A percentile compares a stretch with the other conserved stretches of the same genome.
phyloP scores from a whole-genome alignment of 2,113 vertebrate genomes.

The Bufo gargarizans region DNA sequence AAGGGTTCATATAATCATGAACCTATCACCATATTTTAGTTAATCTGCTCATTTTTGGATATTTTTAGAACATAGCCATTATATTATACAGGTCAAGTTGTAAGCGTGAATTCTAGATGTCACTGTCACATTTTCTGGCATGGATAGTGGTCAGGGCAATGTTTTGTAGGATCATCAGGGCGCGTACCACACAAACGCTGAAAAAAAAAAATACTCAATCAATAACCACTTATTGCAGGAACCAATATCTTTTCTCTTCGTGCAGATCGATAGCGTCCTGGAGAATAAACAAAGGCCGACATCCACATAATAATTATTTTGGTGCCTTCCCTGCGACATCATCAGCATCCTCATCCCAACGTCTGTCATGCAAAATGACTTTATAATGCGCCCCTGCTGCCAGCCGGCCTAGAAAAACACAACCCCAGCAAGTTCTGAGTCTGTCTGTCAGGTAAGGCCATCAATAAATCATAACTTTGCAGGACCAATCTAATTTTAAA shows the following conservation, averaged over 20 bases:
- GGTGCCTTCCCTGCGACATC: background rate
- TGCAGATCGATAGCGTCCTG: constrained; percentile 7
- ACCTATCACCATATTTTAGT: too few relatives aligned
- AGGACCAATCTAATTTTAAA: background rate
- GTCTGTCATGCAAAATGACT: constrained; percentile 15
- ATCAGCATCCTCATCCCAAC: background rate
- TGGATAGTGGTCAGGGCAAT: background rate
- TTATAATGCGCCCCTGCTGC: constrained; percentile 13
- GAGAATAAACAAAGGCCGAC: constrained; percentile 41
- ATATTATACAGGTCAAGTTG: background rate
- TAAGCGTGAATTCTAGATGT: background rate
- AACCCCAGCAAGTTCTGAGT: background rate
- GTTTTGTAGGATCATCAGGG: constrained; percentile 17
- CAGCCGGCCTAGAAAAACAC: background rate
- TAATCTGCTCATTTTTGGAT: background rate
- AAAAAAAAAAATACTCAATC: constrained; percentile 6
- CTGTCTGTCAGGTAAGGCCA: background rate
- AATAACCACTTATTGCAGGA: constrained; percentile 38
- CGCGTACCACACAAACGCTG: background rate
- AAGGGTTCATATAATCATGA: too few relatives aligned
- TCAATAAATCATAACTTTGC: background rate
- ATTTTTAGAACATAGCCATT: background rate
- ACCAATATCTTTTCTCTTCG: constrained; percentile 41
- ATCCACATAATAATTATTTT: constrained; percentile 25
- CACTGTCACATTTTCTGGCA: background rate